Evolutionary conservation across 2,113 vertebrate genomes (phyloP), one percentile per base, ranked within the genome.

Genomic region (Eublepharis macularius): DNA sequence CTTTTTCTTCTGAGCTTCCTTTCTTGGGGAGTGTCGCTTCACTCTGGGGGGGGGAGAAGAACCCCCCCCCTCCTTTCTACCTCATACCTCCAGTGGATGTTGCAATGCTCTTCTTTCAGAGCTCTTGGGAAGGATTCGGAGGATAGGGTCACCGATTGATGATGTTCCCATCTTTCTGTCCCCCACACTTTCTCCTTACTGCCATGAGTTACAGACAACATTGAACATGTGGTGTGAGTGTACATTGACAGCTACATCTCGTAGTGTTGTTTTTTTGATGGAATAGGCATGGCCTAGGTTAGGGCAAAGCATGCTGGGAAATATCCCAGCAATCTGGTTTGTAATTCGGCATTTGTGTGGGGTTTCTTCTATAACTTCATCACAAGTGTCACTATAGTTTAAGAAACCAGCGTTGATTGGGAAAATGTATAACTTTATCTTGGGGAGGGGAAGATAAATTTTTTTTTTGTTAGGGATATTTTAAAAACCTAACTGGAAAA

Each of bases 401-500:
- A 84, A 65, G 49, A 60, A 0, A 0, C 84, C 82, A 86, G 51
- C 76, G 93, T 88, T 88, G 90, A 73, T 80, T 91, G 77, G 84
- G 91, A 92, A 95, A 94, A 79, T 29, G 11, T 34, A 95, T 94
- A 94, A 87, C 4, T 36, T 88, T 90, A 75, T 92, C 88, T 93
- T 87, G 45, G 68, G 13, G 87, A 87, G 81, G 84, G 88, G 80
- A 34, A 76, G 86, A 89, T 82, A 83, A 84, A 87, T 86, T 83
- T 84, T 57, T 88, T 76, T 4, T 83, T 89, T 86, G 32, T 88
- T 73, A 83, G 87, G 86, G 69, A 92, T 88, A 69, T 84, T 88
- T 39, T 29, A 32, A 54, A 75, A 91, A 84, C 70, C 86, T 70
- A 94, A 92, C 84, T 91, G 92, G 90, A 94, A 90, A 92, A 92